Evolutionary conservation across 1,140 invertebrate species (phyloP).

Genomic region (Meloidogyne exigua): DNA sequence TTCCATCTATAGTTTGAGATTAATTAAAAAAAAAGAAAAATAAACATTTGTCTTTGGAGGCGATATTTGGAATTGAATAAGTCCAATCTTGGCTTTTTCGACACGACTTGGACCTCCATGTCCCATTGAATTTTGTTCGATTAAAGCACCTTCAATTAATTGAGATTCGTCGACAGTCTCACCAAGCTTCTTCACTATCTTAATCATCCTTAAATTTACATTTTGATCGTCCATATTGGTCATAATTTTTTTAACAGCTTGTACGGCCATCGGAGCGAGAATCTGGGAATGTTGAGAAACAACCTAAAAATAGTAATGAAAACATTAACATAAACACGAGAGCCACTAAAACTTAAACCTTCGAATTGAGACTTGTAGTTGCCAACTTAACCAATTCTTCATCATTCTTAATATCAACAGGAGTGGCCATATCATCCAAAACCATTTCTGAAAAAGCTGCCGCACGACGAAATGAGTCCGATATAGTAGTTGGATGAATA

Average conservation of each 20-base stretch:
- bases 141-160: conserved; percentile 88
- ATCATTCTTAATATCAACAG: conserved; percentile 82
- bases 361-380: conserved; percentile 94
- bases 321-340: no score
- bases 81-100: conserved; percentile 96
- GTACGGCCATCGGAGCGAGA: conserved; percentile 91
- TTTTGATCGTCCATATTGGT: conserved; percentile 71
- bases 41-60: conserved; percentile 95
- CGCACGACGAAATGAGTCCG: conserved; percentile 90
- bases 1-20: conserved; percentile 81
- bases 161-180: conserved; percentile 90
- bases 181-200: conserved; percentile 90
- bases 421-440: conserved; percentile 78
- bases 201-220: conserved; percentile 82
- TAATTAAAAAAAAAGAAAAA: conserved; percentile 9
- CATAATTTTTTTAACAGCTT: conserved; percentile 86
- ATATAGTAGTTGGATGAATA: conserved; percentile 94
- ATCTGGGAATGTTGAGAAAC: conserved; percentile 94
- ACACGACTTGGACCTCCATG: conserved; percentile 85
- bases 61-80: conserved; percentile 99
- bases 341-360: conserved; percentile 69
- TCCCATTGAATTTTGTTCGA: conserved; percentile 81
- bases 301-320: conserved; percentile 66
- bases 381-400: conserved; percentile 87
- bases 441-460: conserved; percentile 81